Evolutionary conservation across 1,140 invertebrate species (phyloP).

Genomic region (Galleria mellonella): DNA sequence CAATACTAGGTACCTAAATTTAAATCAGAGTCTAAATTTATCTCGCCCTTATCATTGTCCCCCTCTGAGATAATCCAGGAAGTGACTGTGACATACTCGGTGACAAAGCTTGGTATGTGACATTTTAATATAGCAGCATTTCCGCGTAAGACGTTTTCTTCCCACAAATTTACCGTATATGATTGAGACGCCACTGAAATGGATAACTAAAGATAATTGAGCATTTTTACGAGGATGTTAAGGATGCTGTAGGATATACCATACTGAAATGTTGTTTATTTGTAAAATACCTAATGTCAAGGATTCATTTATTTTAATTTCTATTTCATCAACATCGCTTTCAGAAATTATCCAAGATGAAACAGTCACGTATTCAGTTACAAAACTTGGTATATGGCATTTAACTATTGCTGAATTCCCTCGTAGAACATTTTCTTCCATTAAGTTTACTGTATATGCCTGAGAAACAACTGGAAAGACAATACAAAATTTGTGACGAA

Average conservation of each 20-base stretch:
- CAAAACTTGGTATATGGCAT: constrained; percentile 94
- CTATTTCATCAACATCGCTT: constrained; percentile 62
- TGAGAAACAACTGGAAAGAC: constrained; percentile 88
- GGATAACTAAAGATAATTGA: not conserved
- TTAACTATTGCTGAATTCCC: constrained; percentile 92
- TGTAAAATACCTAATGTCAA: constrained; percentile 41
- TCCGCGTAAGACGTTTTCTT: constrained; percentile 89
- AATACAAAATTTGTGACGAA: too few species aligned
- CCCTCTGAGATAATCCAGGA: constrained; percentile 88
- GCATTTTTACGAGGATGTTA: not conserved
- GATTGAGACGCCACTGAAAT: constrained; percentile 87
- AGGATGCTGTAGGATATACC: constrained; percentile 32
- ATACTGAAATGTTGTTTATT: constrained; percentile 3
- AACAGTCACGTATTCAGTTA: constrained; percentile 90
- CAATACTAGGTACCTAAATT: too few species aligned
- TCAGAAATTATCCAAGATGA: constrained; percentile 85
- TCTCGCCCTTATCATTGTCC: constrained; percentile 48
- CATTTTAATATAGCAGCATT: constrained; percentile 91
- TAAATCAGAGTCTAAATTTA: constrained; percentile 52
- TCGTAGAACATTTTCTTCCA: constrained; percentile 91
- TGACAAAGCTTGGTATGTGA: constrained; percentile 89
- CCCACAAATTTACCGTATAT: constrained; percentile 89
- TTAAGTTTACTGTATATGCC: constrained; percentile 90
- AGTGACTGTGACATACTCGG: constrained; percentile 85
- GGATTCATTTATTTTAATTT: constrained; percentile 60